These are phyloP conservation scores for Galeruca laticollis DNA, from an alignment of 2,888 invertebrate species.

Conservation along the genomic window DNA sequence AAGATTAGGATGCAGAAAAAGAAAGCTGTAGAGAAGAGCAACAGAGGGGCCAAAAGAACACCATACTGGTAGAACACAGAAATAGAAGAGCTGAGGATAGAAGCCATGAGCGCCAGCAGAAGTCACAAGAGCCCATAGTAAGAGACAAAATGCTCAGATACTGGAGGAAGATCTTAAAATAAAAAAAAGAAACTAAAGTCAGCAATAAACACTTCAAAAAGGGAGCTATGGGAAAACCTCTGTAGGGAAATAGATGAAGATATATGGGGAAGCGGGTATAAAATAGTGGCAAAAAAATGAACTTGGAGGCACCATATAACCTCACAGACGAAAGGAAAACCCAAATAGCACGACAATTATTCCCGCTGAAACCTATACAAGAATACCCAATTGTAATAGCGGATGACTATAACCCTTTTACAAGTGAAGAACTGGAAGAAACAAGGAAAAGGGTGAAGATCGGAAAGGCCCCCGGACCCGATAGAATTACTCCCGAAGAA, in stretches of 20 bases:
- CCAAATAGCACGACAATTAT: conserved; percentile 3
- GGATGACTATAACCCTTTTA: background rate
- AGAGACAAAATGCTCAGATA: no score
- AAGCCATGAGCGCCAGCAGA: no score
- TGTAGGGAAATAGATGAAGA: no score
- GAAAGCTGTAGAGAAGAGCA: background rate
- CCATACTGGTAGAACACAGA: conserved; percentile 14
- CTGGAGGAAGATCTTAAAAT: background rate
- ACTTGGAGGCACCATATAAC: background rate
- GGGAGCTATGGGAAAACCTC: no score
- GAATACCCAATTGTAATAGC: background rate
- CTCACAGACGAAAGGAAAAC: background rate
- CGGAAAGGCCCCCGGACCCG: no score
- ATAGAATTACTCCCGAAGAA: background rate
- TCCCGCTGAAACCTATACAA: background rate
- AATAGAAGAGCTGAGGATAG: no score
- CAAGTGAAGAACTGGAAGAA: no score
- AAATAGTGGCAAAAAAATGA: conserved; percentile 3
- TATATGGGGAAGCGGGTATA: background rate
- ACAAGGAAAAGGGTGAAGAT: no score
- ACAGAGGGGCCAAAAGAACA: background rate
- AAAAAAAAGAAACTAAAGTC: no score
- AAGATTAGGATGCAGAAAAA: background rate
- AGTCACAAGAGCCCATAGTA: no score
- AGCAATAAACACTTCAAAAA: no score